A percentile compares a stretch with the other conserved stretches of the same genome.
These are phyloP conservation scores for Netelia fuscicornis DNA, from an alignment of 2,888 invertebrate genomes.

Conservation along the genomic window DNA sequence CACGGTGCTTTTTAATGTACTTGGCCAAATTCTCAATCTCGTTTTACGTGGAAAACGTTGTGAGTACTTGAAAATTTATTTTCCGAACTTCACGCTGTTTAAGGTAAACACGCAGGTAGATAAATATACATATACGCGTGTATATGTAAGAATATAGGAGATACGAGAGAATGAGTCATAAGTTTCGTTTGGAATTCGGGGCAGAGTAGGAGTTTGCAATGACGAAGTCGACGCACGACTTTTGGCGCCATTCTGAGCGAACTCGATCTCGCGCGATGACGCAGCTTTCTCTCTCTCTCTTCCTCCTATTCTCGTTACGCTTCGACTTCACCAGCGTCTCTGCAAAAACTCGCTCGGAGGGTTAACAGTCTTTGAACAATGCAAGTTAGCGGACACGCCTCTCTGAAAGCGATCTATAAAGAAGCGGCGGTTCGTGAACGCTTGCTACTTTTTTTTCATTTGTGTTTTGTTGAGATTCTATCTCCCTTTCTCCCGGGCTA, in stretches of 20 bases:
- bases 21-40: too few relatives aligned
- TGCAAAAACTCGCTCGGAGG: slow-evolving; percentile 44
- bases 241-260: slow-evolving; percentile 59
- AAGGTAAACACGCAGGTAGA: neutral
- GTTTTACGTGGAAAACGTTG: too few relatives aligned
- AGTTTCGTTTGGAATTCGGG: slow-evolving; percentile 50
- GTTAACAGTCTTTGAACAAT: slow-evolving; percentile 76
- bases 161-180: slow-evolving; percentile 41
- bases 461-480: neutral
- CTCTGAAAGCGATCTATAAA: slow-evolving; percentile 1
- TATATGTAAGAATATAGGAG: neutral
- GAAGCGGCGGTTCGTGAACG: neutral
- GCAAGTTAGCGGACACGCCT: slow-evolving; percentile 64
- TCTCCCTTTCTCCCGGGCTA: neutral
- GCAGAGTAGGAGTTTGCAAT: slow-evolving; percentile 32
- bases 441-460: neutral
- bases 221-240: slow-evolving; percentile 19
- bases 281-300: slow-evolving; percentile 5
- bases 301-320: slow-evolving; percentile 3
- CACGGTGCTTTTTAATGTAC: too few relatives aligned
- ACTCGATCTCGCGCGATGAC: slow-evolving; percentile 1
- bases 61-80: too few relatives aligned
- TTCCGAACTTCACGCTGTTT: too few relatives aligned
- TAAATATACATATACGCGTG: neutral
- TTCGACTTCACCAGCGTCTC: slow-evolving; percentile 13